Conservation (phyloP, 1,140 invertebrate genomes). For the Arion vulgaris region DNA sequence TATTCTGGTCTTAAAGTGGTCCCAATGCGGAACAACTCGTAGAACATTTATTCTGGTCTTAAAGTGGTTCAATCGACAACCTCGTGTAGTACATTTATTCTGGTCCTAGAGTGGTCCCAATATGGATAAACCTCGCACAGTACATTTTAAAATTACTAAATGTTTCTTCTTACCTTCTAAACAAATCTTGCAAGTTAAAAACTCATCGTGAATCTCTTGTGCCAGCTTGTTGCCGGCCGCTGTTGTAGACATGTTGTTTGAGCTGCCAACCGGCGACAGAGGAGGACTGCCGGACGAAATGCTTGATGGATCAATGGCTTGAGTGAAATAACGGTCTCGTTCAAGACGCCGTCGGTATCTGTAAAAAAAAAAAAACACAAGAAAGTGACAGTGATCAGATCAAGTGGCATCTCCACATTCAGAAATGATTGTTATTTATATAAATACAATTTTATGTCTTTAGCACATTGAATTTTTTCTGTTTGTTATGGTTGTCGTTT, state of each 20-base stretch:
- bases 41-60: too few species aligned
- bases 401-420: too few species aligned
- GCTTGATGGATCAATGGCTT: conserved; percentile 58
- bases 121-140: too few species aligned
- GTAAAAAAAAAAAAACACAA: not conserved
- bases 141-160: too few species aligned
- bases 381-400: not conserved
- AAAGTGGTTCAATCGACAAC: too few species aligned
- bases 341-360: conserved; percentile 63
- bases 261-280: conserved; percentile 27
- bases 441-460: too few species aligned
- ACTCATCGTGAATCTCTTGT: conserved; percentile 64
- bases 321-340: conserved; percentile 63
- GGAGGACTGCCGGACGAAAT: conserved; percentile 39
- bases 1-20: too few species aligned
- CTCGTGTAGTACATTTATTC: too few species aligned
- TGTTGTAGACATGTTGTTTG: conserved; percentile 41
- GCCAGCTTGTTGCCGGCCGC: conserved; percentile 60
- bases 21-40: too few species aligned
- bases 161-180: conserved; percentile 63
- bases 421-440: too few species aligned
- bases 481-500: not conserved
- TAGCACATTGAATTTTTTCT: too few species aligned
- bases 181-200: conserved; percentile 72
- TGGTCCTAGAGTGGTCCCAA: too few species aligned